Evolutionary conservation across 2,113 vertebrate genomes (phyloP).

Genomic region (Columba livia): DNA sequence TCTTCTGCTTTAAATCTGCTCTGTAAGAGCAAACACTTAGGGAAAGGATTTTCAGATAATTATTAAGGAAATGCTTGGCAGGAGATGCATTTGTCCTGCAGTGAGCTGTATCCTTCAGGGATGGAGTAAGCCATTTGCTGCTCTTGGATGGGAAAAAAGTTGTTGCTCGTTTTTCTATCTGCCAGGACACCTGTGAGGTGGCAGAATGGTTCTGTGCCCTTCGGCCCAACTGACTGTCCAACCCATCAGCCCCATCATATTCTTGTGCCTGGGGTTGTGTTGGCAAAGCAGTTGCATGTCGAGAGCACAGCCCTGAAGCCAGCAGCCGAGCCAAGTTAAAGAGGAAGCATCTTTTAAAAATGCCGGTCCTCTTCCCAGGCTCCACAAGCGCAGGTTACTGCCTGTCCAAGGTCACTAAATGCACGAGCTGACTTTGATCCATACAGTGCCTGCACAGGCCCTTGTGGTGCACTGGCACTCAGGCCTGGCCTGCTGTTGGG

Average conservation of each 20-base stretch:
- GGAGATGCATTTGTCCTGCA: not conserved
- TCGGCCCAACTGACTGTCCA: not conserved
- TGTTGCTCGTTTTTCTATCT: not conserved
- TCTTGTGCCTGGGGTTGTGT: not conserved
- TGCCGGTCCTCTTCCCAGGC: not conserved
- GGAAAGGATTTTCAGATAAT: not conserved
- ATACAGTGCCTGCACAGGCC: rapidly evolving
- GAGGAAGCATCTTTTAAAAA: not conserved
- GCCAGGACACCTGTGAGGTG: not conserved
- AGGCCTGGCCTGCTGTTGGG: not conserved
- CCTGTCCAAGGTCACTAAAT: not conserved
- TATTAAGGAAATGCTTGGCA: not conserved
- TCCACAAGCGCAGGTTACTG: not conserved
- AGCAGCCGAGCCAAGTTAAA: not conserved
- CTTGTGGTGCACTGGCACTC: not conserved
- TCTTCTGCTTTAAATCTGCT: not conserved
- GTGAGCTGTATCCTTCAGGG: not conserved
- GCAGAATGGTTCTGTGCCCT: not conserved
- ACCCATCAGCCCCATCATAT: not conserved
- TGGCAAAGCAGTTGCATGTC: not conserved
- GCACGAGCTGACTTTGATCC: not conserved
- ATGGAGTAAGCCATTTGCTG: not conserved
- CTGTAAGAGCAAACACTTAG: not conserved
- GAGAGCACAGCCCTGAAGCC: not conserved
- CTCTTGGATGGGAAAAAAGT: not conserved